Evolutionary conservation across 2,113 vertebrate species (phyloP), one percentile per base, ranked within the genome.

Genomic region (Cercocebus atys): DNA sequence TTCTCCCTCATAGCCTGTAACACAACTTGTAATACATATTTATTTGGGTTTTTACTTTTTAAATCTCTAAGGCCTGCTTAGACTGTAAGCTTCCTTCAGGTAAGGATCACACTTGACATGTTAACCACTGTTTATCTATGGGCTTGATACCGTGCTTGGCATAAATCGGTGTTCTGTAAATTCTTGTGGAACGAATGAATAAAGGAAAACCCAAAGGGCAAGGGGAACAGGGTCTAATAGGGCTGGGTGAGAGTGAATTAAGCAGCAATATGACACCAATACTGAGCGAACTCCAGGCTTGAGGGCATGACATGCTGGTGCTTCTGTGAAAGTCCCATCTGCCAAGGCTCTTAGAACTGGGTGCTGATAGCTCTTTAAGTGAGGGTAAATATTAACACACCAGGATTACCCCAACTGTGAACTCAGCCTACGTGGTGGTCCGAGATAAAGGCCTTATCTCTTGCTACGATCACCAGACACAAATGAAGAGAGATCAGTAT

Each of bases 371-470:
- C 47, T 95, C 57, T 95, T 30, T 85, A 92, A 92, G 61, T 80
- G 61, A 50, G 88, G 45, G 61, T 87, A 95, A 95, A 80, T 55
- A 92, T 84, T 72, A 88, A 84, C 75, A 88, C 14, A 59, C 43
- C 8, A 22, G 70, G 59, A 93, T 64, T 22, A 73, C 9, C 30
- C 50, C 40, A 61, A 76, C 64, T 86, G 55, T 85, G 75, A 92
- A 50, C 61, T 94, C 57, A 38, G 20, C 47, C 47, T 91, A 38
- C 2, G 5, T 45, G 32, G 35, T 17, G 32, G 35, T 17, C 40
- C 47, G 47, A n/a, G 32, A 9, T 61, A 70, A 92, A 94, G 40
- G 40, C 9, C 52, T 88, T 83, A 86, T 92, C 87, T 91, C 89
- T 89, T 45, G n/a, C 88, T 73, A 4, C 16, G 85, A 73, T 89